Conservation (phyloP, 2,888 invertebrate species). For the Melitaea athalia region DNA sequence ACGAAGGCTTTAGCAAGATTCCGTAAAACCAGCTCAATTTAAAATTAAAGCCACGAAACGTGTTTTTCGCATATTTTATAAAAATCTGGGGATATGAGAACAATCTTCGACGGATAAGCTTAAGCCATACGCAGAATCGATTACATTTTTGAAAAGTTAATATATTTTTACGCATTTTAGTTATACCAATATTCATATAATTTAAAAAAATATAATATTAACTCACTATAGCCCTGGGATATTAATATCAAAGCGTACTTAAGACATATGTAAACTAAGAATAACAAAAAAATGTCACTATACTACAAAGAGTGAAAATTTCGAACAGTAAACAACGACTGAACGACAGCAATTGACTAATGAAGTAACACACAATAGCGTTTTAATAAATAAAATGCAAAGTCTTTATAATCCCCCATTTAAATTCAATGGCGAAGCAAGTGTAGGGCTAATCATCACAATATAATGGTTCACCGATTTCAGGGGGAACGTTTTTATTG, state of each 20-base stretch:
- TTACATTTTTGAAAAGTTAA: conserved; percentile 38
- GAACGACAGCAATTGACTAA: conserved; percentile 71
- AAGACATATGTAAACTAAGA: not conserved
- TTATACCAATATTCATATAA: too few species aligned
- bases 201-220: too few species aligned
- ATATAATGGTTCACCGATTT: conserved; percentile 77
- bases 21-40: conserved; percentile 80
- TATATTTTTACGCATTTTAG: conserved; percentile 31
- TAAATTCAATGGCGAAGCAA: conserved; percentile 80
- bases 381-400: conserved; percentile 76
- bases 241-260: too few species aligned
- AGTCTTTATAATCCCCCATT: conserved; percentile 78
- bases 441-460: conserved; percentile 80
- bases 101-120: conserved; percentile 71
- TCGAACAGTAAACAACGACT: conserved; percentile 57
- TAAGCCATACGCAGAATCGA: conserved; percentile 51
- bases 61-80: conserved; percentile 82
- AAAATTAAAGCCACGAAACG: conserved; percentile 83
- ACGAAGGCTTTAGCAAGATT: conserved; percentile 78
- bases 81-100: conserved; percentile 78
- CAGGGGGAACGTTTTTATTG: conserved; percentile 67
- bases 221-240: too few species aligned
- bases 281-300: not conserved
- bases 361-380: conserved; percentile 73
- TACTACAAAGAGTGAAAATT: conserved; percentile 35